phyloP scores from a whole-genome alignment of 1,140 invertebrate species.

The Stenopsyche tienmushanensis region DNA sequence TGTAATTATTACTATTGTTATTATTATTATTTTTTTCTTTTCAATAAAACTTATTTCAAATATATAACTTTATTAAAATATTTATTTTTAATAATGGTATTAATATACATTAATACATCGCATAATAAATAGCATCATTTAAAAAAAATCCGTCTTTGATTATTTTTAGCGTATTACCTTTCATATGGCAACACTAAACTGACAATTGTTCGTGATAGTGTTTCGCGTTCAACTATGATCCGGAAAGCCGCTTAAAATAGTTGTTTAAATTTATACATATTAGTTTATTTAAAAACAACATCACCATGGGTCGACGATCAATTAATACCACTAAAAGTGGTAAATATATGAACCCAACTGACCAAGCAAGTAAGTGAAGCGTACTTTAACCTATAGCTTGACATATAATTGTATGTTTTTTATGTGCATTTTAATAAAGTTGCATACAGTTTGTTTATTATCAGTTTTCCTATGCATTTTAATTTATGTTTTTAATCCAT shows the following conservation, averaged over 20 bases:
- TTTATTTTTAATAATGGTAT: no score
- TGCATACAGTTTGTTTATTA: no score
- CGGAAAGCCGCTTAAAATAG: background rate
- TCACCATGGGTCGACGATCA: constrained; percentile 88
- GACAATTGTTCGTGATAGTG: background rate
- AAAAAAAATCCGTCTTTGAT: no score
- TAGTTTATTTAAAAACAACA: constrained; percentile 4
- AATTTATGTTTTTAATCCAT: constrained; percentile 12
- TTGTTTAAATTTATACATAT: background rate
- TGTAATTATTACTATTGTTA: no score
- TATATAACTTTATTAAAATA: no score
- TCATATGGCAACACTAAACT: constrained; percentile 13
- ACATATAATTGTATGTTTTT: no score
- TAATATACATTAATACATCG: no score
- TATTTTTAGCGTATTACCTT: no score
- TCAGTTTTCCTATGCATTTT: background rate
- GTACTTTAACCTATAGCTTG: no score
- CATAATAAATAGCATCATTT: background rate
- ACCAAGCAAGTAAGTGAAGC: constrained; percentile 89
- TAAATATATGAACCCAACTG: constrained; percentile 99
- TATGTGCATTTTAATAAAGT: no score
- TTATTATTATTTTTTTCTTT: no score
- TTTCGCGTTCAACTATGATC: background rate
- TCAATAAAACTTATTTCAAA: no score
- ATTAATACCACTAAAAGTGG: constrained; percentile 99